A percentile compares a stretch with the other conserved stretches of the same genome.
These are phyloP conservation scores for Vesta saturnalis DNA, from an alignment of 2,888 invertebrate genomes.

Conservation along the genomic window DNA sequence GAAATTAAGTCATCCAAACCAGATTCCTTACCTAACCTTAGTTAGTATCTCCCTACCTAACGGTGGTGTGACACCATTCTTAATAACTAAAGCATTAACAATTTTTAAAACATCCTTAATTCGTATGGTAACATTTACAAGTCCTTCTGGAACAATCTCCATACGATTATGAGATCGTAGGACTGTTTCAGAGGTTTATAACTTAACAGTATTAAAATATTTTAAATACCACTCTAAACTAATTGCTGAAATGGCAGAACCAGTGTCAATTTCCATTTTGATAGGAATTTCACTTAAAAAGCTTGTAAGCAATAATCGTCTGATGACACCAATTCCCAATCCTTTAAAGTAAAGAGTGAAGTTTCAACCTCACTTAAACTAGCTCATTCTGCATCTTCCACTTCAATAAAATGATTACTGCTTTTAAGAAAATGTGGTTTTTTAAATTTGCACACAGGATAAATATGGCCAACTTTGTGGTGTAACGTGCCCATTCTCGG, in stretches of 20 bases:
- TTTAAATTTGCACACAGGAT: background rate
- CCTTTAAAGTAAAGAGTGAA: background rate
- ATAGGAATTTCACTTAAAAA: background rate
- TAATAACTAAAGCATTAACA: background rate
- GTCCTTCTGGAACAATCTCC: background rate
- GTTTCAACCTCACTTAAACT: too few species aligned
- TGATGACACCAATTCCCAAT: background rate
- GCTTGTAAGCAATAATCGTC: background rate
- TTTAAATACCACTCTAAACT: background rate
- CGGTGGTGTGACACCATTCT: background rate
- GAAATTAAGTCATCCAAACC: background rate
- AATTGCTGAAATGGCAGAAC: background rate
- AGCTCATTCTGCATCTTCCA: background rate
- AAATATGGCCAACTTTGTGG: constrained; percentile 5
- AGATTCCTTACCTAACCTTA: background rate
- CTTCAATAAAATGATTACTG: background rate
- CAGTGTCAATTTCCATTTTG: background rate
- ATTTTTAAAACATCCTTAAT: background rate
- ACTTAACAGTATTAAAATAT: background rate
- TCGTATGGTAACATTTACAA: background rate
- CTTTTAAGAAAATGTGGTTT: too few species aligned
- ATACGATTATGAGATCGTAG: background rate
- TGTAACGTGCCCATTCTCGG: too few species aligned
- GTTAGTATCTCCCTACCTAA: background rate
- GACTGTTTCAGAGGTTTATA: background rate